phyloP scores from a whole-genome alignment of 2,113 vertebrate species.

The Zosterops pallidus region DNA sequence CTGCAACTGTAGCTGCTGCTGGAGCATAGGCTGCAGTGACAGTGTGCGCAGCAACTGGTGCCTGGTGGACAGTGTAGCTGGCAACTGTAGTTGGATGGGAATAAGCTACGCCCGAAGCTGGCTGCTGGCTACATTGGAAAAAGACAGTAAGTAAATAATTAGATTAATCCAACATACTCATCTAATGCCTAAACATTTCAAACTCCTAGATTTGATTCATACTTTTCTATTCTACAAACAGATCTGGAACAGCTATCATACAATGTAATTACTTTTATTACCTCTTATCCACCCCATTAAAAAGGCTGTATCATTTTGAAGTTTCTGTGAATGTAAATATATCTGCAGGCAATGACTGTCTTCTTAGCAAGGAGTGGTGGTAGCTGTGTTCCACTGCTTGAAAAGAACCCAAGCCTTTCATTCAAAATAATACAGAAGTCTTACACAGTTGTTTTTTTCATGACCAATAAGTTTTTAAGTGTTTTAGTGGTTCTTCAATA shows the following conservation, averaged over 20 bases:
- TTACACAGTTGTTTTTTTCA: background rate
- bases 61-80: slow-evolving; percentile 95
- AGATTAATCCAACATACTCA: background rate
- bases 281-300: background rate
- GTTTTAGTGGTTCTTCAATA: background rate
- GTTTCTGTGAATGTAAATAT: background rate
- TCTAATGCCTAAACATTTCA: background rate
- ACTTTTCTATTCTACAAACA: background rate
- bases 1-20: slow-evolving; percentile 86
- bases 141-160: slow-evolving; percentile 22
- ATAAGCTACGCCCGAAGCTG: slow-evolving; percentile 89
- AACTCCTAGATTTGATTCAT: background rate
- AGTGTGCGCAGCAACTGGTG: slow-evolving; percentile 91
- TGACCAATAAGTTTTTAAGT: background rate
- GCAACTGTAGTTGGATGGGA: slow-evolving; percentile 96
- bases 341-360: background rate
- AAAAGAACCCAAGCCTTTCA: background rate
- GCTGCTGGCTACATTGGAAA: slow-evolving; percentile 85
- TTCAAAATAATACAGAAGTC: background rate
- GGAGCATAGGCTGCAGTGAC: slow-evolving; percentile 94
- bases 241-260: background rate
- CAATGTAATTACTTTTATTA: background rate
- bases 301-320: background rate
- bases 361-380: background rate
- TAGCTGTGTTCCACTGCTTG: background rate